These are phyloP conservation scores for Eulemur coronatus DNA, from an alignment of 2,797 vertebrate species.

Conservation along the genomic window DNA sequence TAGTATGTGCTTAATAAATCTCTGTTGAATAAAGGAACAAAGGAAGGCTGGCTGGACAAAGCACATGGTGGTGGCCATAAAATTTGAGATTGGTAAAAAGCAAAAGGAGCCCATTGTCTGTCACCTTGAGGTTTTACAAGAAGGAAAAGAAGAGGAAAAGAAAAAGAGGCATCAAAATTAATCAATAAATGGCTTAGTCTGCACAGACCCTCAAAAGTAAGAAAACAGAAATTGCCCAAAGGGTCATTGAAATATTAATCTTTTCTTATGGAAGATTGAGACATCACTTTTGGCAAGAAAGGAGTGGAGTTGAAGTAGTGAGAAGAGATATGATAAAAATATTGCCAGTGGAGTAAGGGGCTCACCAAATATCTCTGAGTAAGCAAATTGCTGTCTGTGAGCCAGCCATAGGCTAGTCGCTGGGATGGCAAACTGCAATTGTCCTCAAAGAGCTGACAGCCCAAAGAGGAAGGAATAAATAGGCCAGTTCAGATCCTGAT, in stretches of 20 bases:
- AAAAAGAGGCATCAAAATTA: neutral
- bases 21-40: neutral
- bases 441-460: neutral
- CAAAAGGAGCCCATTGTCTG: neutral
- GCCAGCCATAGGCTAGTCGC: rapidly evolving
- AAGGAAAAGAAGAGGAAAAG: neutral
- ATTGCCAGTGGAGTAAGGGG: neutral
- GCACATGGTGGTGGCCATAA: neutral
- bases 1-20: neutral
- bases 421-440: neutral
- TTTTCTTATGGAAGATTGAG: neutral
- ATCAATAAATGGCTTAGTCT: neutral
- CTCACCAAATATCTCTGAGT: neutral
- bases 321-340: neutral
- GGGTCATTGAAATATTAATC: neutral
- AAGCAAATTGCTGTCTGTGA: neutral
- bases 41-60: neutral
- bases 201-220: neutral
- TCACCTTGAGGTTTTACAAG: neutral
- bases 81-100: neutral
- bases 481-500: neutral
- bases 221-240: neutral
- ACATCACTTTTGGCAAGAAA: neutral
- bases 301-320: neutral
- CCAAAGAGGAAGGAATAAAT: neutral